These are phyloP conservation scores for Cephus rjabovi DNA, from an alignment of 2,888 invertebrate genomes.

Conservation along the genomic window DNA sequence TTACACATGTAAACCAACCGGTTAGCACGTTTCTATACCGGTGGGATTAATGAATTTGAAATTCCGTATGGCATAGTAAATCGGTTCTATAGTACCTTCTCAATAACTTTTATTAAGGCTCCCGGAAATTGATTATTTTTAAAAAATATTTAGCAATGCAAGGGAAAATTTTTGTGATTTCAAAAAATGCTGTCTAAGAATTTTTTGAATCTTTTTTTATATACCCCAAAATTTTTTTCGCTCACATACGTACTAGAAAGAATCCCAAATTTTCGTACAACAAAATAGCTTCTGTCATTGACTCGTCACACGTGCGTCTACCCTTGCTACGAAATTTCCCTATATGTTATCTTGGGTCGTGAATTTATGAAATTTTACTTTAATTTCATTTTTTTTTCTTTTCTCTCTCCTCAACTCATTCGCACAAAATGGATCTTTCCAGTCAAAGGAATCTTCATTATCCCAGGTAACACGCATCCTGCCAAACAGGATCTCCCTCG, in stretches of 20 bases:
- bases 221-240: no score
- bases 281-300: no score
- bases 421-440: neutral
- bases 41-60: neutral
- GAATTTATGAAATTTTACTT: neutral
- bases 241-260: no score
- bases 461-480: neutral
- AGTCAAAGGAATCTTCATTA: neutral
- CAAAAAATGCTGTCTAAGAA: no score
- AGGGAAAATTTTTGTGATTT: no score
- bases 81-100: neutral
- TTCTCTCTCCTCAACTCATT: neutral
- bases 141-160: no score
- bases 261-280: no score
- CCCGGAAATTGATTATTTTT: no score
- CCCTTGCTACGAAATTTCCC: neutral
- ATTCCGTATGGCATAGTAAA: neutral
- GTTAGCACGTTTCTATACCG: constrained; percentile 30
- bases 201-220: no score
- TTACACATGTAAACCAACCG: constrained; percentile 48
- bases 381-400: no score
- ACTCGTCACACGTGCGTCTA: no score
- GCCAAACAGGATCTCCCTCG: neutral
- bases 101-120: neutral
- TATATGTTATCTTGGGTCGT: neutral